Percentiles rank a stretch among this genome's conserved stretches.
phyloP scores from a whole-genome alignment of 2,797 vertebrate species.

The Psittacula derbiana region DNA sequence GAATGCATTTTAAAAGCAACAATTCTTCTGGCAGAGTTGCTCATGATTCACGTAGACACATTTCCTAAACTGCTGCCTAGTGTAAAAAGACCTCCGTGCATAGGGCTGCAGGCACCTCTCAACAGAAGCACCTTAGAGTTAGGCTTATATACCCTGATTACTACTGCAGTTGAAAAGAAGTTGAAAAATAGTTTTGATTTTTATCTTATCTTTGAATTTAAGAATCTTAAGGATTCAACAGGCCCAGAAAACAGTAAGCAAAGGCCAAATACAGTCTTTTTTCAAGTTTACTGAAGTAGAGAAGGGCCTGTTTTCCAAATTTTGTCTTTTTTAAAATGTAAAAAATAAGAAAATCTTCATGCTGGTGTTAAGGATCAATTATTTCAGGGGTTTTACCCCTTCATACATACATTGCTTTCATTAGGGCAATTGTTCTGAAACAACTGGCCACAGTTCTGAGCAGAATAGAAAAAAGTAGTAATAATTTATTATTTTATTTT shows the following conservation, averaged over 20 bases:
- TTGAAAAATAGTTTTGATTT: constrained; percentile 20
- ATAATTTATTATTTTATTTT: background rate
- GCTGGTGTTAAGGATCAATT: background rate
- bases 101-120: constrained; percentile 11
- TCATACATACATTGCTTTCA: background rate
- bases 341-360: background rate
- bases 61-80: background rate
- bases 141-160: background rate
- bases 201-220: constrained; percentile 41
- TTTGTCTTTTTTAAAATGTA: background rate
- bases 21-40: background rate
- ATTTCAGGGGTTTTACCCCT: background rate
- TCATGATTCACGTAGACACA: background rate
- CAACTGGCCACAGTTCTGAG: background rate
- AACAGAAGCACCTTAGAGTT: background rate
- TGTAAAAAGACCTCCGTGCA: background rate
- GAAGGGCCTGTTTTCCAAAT: background rate
- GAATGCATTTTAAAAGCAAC: background rate
- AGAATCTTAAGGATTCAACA: background rate
- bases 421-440: background rate
- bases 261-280: background rate
- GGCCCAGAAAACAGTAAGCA: background rate
- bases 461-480: background rate
- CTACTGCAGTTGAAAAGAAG: background rate
- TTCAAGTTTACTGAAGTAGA: background rate